Conservation (phyloP, 2,113 vertebrate genomes). For the Elaphurus davidianus region DNA sequence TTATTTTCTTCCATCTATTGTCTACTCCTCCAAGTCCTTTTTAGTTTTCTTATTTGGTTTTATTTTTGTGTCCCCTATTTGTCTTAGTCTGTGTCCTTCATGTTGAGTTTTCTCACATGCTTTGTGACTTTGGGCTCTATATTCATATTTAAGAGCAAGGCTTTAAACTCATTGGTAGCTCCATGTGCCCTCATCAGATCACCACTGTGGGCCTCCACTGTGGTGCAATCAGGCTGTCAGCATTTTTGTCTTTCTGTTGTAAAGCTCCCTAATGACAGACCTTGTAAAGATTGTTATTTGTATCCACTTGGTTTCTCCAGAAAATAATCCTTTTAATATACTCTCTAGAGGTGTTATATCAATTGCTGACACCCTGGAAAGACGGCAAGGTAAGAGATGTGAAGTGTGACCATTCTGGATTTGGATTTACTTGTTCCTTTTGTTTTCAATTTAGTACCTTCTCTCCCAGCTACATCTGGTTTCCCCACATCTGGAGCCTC, state of each 20-base stretch:
- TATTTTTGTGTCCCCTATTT: not conserved
- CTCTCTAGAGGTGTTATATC: accelerated
- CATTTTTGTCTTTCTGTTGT: not conserved
- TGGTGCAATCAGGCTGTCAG: not conserved
- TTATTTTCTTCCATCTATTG: not conserved
- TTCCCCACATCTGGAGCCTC: conserved; percentile 29
- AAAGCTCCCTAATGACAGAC: not conserved
- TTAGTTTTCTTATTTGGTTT: not conserved
- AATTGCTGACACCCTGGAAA: not conserved
- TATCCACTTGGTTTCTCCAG: not conserved
- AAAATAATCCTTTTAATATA: not conserved
- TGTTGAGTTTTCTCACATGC: not conserved
- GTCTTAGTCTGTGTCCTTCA: not conserved
- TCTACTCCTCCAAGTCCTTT: not conserved
- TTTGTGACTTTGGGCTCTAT: not conserved
- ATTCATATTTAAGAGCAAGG: not conserved
- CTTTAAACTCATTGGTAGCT: not conserved
- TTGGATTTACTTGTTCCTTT: not conserved
- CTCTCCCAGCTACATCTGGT: not conserved
- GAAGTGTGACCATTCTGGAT: not conserved
- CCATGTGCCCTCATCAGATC: not conserved
- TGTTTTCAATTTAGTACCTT: not conserved
- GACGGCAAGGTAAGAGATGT: too few species aligned
- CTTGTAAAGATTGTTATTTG: not conserved
- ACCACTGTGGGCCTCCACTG: not conserved